Percentiles rank a stretch among this genome's conserved stretches.
Conservation (phyloP, 2,888 invertebrate genomes). For the Mesochorus sp. region DNA sequence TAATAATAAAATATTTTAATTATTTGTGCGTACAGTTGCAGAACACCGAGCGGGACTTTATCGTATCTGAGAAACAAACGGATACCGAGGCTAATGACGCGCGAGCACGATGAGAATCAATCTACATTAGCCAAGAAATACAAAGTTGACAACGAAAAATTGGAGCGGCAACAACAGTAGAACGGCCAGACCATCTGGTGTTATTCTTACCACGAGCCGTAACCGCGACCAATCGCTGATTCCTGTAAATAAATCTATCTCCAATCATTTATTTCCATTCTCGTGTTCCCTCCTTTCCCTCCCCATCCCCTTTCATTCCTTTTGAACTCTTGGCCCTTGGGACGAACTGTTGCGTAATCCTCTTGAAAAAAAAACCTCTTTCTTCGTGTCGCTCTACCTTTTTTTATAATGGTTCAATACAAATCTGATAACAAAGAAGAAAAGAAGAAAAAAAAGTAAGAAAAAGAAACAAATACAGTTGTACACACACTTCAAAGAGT, state of each 20-base stretch:
- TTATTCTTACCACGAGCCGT: conserved; percentile 14
- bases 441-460: conserved; percentile 21
- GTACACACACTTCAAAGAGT: conserved; percentile 3
- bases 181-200: background rate
- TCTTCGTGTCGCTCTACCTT: conserved; percentile 57
- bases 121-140: conserved; percentile 74
- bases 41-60: conserved; percentile 74
- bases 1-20: too few relatives aligned
- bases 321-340: conserved; percentile 4
- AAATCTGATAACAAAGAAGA: conserved; percentile 11
- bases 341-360: too few relatives aligned
- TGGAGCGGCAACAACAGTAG: conserved; percentile 4
- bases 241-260: conserved; percentile 80
- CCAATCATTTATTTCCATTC: conserved; percentile 33
- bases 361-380: too few relatives aligned
- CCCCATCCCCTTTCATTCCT: conserved; percentile 61
- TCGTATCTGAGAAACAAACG: conserved; percentile 77
- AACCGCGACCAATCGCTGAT: conserved; percentile 66
- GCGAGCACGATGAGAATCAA: conserved; percentile 71
- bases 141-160: conserved; percentile 72
- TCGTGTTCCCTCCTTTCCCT: conserved; percentile 41
- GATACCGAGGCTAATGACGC: conserved; percentile 76
- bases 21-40: too few relatives aligned
- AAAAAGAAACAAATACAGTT: too few relatives aligned
- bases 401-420: conserved; percentile 65